These are phyloP conservation scores for Blastomussa wellsi DNA, from an alignment of 92 coral and sea anemone genomes.

Conservation along the genomic window DNA sequence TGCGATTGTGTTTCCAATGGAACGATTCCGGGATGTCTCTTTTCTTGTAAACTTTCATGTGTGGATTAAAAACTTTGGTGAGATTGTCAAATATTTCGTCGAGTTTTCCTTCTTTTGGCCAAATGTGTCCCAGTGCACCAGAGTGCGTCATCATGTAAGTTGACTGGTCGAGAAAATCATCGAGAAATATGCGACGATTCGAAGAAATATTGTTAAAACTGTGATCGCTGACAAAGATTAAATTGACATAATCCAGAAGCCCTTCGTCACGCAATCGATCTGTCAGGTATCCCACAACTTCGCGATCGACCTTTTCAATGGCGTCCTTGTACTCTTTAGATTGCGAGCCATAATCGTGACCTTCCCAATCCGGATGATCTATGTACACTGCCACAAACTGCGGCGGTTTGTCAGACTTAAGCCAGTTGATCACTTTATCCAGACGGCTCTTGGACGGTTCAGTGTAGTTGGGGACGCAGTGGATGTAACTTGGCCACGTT, in stretches of 20 bases:
- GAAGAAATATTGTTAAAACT: conserved; percentile 57
- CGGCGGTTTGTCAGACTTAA: conserved; percentile 62
- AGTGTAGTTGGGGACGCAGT: conserved; percentile 58
- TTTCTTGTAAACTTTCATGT: conserved; percentile 63
- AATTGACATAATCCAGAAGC: conserved; percentile 65
- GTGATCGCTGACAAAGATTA: conserved; percentile 78
- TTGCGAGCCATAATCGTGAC: conserved; percentile 53
- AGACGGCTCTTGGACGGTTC: conserved; percentile 50
- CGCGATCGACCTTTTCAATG: conserved; percentile 60
- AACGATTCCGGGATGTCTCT: conserved; percentile 68
- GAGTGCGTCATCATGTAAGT: conserved; percentile 34
- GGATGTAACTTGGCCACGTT: conserved; percentile 31
- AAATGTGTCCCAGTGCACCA: conserved; percentile 42
- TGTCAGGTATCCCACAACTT: conserved; percentile 61
- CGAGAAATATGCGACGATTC: conserved; percentile 36
- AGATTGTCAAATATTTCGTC: conserved; percentile 60
- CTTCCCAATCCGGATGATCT: conserved; percentile 76
- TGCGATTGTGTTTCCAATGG: conserved; percentile 74
- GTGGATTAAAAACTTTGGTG: conserved; percentile 25
- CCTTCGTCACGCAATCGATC: conserved; percentile 45
- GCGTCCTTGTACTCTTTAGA: conserved; percentile 45
- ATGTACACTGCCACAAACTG: conserved; percentile 61
- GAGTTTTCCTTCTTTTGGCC: conserved; percentile 60
- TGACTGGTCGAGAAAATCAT: conserved; percentile 37
- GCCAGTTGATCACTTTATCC: conserved; percentile 57